Percentiles rank a stretch among this genome's conserved stretches.
These are phyloP conservation scores for Arctopsyche grandis DNA, from an alignment of 1,140 invertebrate genomes.

Conservation along the genomic window DNA sequence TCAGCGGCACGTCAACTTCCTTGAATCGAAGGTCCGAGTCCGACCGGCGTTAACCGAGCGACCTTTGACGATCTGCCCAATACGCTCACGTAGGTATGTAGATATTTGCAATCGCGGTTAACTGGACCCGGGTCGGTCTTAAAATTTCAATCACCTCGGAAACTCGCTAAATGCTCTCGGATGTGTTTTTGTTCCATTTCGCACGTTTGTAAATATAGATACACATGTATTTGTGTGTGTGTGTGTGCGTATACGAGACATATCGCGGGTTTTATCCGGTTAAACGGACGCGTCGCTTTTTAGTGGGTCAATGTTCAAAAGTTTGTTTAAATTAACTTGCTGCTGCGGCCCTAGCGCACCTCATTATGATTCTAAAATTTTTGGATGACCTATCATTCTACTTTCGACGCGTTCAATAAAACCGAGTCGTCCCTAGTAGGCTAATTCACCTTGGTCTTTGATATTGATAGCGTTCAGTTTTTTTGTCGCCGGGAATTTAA, in stretches of 20 bases:
- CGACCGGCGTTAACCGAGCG: not conserved
- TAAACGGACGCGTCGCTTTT: constrained; percentile 12
- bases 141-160: not conserved
- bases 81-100: not conserved
- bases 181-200: too few relatives aligned
- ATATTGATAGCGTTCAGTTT: not conserved
- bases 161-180: not conserved
- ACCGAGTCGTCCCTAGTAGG: not conserved
- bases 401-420: constrained; percentile 14
- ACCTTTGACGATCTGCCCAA: not conserved
- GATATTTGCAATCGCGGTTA: not conserved
- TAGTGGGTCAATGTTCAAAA: constrained; percentile 44
- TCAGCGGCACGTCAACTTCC: constrained; percentile 45
- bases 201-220: too few relatives aligned
- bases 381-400: constrained; percentile 43
- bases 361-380: constrained; percentile 39
- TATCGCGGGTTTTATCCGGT: constrained; percentile 14
- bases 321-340: constrained; percentile 30
- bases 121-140: too few relatives aligned
- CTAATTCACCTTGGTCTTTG: not conserved
- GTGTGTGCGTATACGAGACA: not conserved
- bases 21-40: constrained; percentile 46
- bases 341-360: constrained; percentile 25
- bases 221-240: too few relatives aligned
- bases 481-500: not conserved